These are phyloP conservation scores for Cantharis lateralis DNA, from an alignment of 2,888 invertebrate genomes.

Conservation along the genomic window DNA sequence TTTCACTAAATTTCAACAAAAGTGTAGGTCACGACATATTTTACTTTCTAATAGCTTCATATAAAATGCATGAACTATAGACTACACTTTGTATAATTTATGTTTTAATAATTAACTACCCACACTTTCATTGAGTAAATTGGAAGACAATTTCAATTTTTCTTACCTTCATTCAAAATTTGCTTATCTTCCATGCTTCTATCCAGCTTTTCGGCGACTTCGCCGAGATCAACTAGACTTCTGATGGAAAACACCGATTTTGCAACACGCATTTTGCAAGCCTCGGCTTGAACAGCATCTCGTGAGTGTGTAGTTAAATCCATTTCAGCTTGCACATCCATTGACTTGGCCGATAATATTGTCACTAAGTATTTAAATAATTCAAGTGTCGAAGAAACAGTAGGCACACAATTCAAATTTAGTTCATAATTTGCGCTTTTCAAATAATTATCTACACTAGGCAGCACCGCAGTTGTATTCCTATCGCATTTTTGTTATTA, in stretches of 20 bases:
- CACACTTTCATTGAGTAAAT: not conserved
- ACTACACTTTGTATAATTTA: not conserved
- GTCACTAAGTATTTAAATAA: slow-evolving; percentile 2
- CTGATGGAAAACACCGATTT: slow-evolving; percentile 65
- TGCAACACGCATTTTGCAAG: slow-evolving; percentile 59
- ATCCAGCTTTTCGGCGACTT: slow-evolving; percentile 47
- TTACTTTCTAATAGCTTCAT: not conserved
- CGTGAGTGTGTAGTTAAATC: slow-evolving; percentile 59
- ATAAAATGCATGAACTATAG: not conserved
- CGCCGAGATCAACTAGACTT: slow-evolving; percentile 62
- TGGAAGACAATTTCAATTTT: not conserved
- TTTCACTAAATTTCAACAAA: not conserved
- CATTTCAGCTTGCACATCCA: slow-evolving; percentile 49
- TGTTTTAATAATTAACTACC: not conserved
- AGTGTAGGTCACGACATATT: not conserved
- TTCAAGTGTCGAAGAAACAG: not conserved
- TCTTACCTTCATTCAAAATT: slow-evolving; percentile 38
- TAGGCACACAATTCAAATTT: slow-evolving; percentile 1
- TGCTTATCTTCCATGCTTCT: slow-evolving; percentile 31
- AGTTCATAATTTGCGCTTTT: slow-evolving; percentile 4
- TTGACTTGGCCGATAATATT: slow-evolving; percentile 6
- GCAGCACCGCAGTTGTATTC: not conserved
- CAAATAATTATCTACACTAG: not conserved
- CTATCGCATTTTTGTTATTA: not conserved
- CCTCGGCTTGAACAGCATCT: slow-evolving; percentile 48